Evolutionary conservation across 2,888 invertebrate species (phyloP), one percentile per base, ranked within the genome.

Genomic region (Metallyticus violacea): DNA sequence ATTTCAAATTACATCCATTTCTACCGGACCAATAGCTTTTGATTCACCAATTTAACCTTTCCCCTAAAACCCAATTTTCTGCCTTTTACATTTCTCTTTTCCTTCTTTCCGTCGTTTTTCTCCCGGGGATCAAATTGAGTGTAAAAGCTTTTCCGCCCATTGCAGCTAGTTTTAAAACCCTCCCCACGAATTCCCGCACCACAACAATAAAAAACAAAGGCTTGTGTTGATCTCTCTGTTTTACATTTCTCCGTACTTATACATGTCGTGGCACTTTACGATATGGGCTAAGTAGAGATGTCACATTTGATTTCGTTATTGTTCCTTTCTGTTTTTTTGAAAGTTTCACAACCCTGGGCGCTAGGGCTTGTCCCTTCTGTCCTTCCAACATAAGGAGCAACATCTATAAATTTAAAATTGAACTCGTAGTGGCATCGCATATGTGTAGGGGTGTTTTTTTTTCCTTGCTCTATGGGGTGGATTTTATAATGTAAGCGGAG

Each of bases 321-420:
- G 40, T 62, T 62, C 40, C 40, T 62, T 62, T 62, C 40, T 62
- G 40, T 62, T 62, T 62, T n/a, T 62, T 62, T 15, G 40, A 62
- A 62, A 62, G 40, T 62, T 62, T 15, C 84, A 6, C 62, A 26
- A 26, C 85, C 25, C 28, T 25, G 2, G 7, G 30, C 29, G 7
- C 27, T 62, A 22, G 40, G 40, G 40, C 22, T 62, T 62, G 79
- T 84, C 81, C 86, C 28, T 26, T 76, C 77, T 81, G 26, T 40
- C 87, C 85, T 77, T 79, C 62, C 81, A 76, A 76, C 76, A 78
- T 29, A 82, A 85, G 87, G 82, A 26, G 87, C 79, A 84, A 81
- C 87, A 85, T 40, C 87, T 87, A 87, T 87, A 87, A 87, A 87
- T 87, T 87, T 87, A 87, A 87, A 87, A 87, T 85, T 87, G 85